A percentile compares a stretch with the other conserved stretches of the same genome.
Evolutionary conservation across 1,140 invertebrate genomes (phyloP).

Genomic region (Rhysida immarginata): DNA sequence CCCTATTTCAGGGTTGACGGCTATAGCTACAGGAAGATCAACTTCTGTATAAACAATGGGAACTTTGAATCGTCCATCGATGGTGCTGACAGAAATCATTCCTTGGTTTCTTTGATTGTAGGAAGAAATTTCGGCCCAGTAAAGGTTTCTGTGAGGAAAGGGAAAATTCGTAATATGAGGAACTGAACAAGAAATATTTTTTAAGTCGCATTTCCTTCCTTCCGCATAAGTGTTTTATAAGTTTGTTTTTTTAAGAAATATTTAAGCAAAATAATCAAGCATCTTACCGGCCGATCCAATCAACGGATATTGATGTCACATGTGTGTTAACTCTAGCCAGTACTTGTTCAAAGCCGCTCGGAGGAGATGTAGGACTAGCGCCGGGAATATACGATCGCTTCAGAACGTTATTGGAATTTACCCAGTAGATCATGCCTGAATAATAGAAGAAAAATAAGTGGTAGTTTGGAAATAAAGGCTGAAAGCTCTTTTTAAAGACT

Average conservation of each 20-base stretch:
- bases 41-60: constrained; percentile 47
- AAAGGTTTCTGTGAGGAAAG: constrained; percentile 52
- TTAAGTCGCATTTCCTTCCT: no score
- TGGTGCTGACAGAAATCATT: constrained; percentile 67
- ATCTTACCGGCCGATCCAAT: constrained; percentile 5
- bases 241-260: no score
- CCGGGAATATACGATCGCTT: background rate
- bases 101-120: constrained; percentile 42
- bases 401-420: constrained; percentile 49
- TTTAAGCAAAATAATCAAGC: no score
- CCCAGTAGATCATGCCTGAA: constrained; percentile 38
- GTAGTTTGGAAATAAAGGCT: no score
- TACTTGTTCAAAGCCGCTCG: constrained; percentile 2
- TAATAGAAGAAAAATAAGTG: background rate
- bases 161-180: background rate
- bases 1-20: constrained; percentile 60
- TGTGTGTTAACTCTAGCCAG: background rate
- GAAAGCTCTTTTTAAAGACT: no score
- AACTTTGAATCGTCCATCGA: constrained; percentile 74
- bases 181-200: no score
- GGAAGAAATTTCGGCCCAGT: constrained; percentile 78
- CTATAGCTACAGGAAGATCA: constrained; percentile 69
- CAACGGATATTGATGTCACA: background rate
- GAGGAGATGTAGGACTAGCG: background rate
- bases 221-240: no score